A percentile compares a stretch with the other conserved stretches of the same genome.
phyloP scores from a whole-genome alignment of 2,888 invertebrate species.

The Lycocerus yunnanus region DNA sequence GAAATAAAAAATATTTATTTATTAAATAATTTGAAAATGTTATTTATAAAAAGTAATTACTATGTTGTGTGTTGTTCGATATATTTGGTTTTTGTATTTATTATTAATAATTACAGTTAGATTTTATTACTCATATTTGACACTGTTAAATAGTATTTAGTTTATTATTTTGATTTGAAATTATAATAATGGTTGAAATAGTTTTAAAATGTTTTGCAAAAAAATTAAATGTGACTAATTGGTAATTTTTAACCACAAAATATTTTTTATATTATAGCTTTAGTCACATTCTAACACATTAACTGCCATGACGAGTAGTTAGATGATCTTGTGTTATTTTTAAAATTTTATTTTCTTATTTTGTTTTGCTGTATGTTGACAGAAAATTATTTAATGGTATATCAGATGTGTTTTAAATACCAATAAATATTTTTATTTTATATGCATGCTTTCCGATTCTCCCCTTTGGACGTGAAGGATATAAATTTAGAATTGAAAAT shows the following conservation, averaged over 20 bases:
- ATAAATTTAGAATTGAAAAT: neutral
- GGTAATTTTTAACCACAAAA: neutral
- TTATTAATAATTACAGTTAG: neutral
- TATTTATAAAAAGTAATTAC: neutral
- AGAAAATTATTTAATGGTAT: neutral
- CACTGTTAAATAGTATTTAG: neutral
- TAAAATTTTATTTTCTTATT: neutral
- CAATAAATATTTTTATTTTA: neutral
- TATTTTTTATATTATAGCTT: neutral
- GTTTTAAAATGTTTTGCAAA: too few relatives aligned
- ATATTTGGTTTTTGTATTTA: neutral
- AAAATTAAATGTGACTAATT: neutral
- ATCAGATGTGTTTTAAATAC: neutral
- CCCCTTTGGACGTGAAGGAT: neutral
- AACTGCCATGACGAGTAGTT: neutral
- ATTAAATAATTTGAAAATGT: neutral
- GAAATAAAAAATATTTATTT: neutral
- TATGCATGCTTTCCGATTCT: neutral
- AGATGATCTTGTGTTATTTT: neutral
- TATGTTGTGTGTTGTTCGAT: neutral
- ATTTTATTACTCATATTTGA: neutral
- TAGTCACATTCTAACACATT: neutral
- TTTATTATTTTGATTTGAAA: neutral
- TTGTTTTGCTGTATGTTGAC: neutral
- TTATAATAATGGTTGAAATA: neutral